Base-by-base conservation (phyloP, 2,113 vertebrate species). In the Bubo scandiacus region DNA sequence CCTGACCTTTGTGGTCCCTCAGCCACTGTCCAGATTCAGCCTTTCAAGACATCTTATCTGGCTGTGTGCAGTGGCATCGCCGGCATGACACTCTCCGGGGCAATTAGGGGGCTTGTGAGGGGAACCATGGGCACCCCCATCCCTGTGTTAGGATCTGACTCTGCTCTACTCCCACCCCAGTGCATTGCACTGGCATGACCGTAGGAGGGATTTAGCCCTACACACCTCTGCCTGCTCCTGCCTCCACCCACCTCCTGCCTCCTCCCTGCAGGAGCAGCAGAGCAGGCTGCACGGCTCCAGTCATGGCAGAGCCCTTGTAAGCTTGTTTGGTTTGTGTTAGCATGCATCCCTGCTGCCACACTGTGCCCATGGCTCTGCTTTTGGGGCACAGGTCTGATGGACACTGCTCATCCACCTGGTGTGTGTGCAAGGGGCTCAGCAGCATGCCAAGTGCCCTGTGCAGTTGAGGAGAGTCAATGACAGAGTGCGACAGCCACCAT, bases 281-380 rank as follows among this genome's bases (percentile, higher is more conserved):
- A n/a, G 19, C 40, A 26, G 61, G 82, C 58, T 52, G 86, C 38
- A 8, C 3, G 2, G 47, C 73, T 62, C 52, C 43, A 61, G 58
- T 43, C 36, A 5, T 23, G 49, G 26, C 79, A 84, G 22, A 49
- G 58, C 12, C 47, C 13, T 6, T 38, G 30, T 2, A 3, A 32
- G 43, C 40, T 18, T 5, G 0, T 21, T 2, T 42, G 58, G 17
- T 18, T 20, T 10, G 23, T 62, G 78, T 32, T 26, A n/a, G 2
- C 2, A 3, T 2, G 17, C 10, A 17, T 7, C 43, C 15, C 27
- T 6, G 0, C 49, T 25, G 54, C 54, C 45, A 43, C 0, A 0
- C 34, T 29, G 38, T 38, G 45, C 45, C 77, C 1, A 0, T 15
- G 63, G 82, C 38, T 42, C n/a, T 14, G 36, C 68, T n/a, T 43